Base-by-base conservation (phyloP, 2,888 invertebrate species). In the Drosophila tripunctata region DNA sequence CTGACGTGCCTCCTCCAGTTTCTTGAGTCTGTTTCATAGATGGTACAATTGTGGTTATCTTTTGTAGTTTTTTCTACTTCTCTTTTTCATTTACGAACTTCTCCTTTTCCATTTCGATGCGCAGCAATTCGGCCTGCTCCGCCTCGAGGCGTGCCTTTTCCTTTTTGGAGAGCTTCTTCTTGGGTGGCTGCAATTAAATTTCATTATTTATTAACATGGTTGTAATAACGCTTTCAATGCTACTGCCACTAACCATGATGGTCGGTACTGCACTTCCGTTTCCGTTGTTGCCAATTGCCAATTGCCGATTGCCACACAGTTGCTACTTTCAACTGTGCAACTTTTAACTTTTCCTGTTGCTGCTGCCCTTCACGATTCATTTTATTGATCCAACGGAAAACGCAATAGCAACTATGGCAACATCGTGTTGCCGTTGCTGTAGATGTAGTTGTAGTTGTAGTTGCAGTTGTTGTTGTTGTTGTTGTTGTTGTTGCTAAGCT, bases 81-180 rank as follows among this genome's bases (percentile, higher is more conserved):
- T 7, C 3, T 19, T 5, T 12, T 35, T 8, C 1, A 4, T 12
- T 27, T 6, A 60, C 76, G 54, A 55, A 91, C 91, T 90, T 91
- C 65, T 92, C 92, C 57, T 88, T 90, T 71, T 92, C 92, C 90
- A 90, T 89, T 87, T 92, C 92, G 41, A 91, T 89, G 51, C 92
- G 89, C 22, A 91, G 64, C 45, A 92, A 61, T 67, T 92, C 92
- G 5, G 91, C 91, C 64, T 90, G 90, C 68, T 92, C 92, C 17
- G 91, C 91, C 75, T 92, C 92, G 4, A 92, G 67, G 4, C 90
- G 88, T 0, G 90, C 90, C 78, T 90, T 91, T 60, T 92, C 92
- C 74, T 92, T 92, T 76, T 92, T 92, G 2, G 91, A 89, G 4
- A 92, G 78, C 74, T 92, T 92, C 84, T 92, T 92, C 69, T 92